A percentile compares a stretch with the other conserved stretches of the same genome.
Conservation (phyloP, 1,140 invertebrate genomes). For the Fopius arisanus region DNA sequence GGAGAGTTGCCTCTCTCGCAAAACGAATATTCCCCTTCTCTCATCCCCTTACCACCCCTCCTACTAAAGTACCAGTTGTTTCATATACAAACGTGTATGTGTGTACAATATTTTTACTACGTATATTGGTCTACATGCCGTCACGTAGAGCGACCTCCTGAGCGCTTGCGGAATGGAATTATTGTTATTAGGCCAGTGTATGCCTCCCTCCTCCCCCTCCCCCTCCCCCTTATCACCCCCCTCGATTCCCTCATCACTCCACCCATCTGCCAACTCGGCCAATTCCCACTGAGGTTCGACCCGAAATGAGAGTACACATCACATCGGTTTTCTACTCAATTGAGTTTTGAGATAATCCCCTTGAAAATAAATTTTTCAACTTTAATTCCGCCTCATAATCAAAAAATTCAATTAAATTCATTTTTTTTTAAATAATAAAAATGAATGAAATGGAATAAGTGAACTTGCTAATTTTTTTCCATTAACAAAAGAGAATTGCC, state of each 20-base stretch:
- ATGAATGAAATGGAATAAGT: too few species aligned
- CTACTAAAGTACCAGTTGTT: slow-evolving; percentile 14
- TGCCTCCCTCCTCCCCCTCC: neutral
- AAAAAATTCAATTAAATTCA: too few species aligned
- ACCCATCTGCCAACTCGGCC: neutral
- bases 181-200: slow-evolving; percentile 21
- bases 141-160: slow-evolving; percentile 16
- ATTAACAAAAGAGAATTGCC: too few species aligned
- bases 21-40: neutral
- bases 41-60: too few species aligned
- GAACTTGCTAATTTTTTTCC: too few species aligned
- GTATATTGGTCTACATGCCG: slow-evolving; percentile 15
- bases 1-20: slow-evolving; percentile 3
- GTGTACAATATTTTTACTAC: slow-evolving; percentile 1
- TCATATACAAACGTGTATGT: neutral
- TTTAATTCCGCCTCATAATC: too few species aligned
- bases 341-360: slow-evolving; percentile 8
- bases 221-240: neutral
- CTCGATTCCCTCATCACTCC: too few species aligned
- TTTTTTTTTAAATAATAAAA: too few species aligned
- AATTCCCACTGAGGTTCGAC: too few species aligned
- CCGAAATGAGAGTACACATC: neutral
- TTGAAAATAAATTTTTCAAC: too few species aligned
- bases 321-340: neutral
- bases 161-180: slow-evolving; percentile 15